phyloP scores from a whole-genome alignment of 2,888 invertebrate species.

The Oscheius sp. region DNA sequence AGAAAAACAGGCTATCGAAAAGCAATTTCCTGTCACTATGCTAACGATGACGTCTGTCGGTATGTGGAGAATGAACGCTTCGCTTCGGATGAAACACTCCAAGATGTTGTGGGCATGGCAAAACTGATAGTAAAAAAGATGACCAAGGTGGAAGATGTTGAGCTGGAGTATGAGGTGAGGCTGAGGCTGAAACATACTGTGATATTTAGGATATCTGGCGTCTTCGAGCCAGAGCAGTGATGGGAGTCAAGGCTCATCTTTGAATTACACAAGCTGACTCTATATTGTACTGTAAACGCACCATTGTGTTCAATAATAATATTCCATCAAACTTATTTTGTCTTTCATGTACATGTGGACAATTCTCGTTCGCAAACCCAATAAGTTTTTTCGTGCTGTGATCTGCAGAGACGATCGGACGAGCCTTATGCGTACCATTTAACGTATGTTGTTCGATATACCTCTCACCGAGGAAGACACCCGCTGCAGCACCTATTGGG shows the following conservation, averaged over 20 bases:
- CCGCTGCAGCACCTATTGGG: too few relatives aligned
- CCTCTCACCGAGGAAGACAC: too few relatives aligned
- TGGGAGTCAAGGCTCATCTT: slow-evolving; percentile 25
- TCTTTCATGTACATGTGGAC: too few relatives aligned
- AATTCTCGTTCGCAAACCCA: too few relatives aligned
- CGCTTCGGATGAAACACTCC: slow-evolving; percentile 9
- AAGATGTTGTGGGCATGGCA: slow-evolving; percentile 22
- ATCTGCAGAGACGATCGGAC: too few relatives aligned
- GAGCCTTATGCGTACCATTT: too few relatives aligned
- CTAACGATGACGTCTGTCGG: slow-evolving; percentile 79
- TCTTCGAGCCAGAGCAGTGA: slow-evolving; percentile 15
- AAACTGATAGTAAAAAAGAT: slow-evolving; percentile 16
- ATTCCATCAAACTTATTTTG: too few relatives aligned
- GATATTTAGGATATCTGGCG: slow-evolving; percentile 25
- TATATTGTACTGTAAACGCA: neutral
- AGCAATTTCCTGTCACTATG: slow-evolving; percentile 87
- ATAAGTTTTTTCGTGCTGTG: too few relatives aligned
- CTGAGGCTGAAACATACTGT: neutral
- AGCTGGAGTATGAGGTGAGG: slow-evolving; percentile 24
- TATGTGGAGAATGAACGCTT: slow-evolving; percentile 77
- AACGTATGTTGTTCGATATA: too few relatives aligned
- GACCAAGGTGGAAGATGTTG: slow-evolving; percentile 21
- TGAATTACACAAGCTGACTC: neutral
- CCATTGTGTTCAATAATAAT: neutral
- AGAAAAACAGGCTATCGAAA: slow-evolving; percentile 80